Base-by-base conservation (phyloP, 2,888 invertebrate species). In the Dichetophora obliterata region DNA sequence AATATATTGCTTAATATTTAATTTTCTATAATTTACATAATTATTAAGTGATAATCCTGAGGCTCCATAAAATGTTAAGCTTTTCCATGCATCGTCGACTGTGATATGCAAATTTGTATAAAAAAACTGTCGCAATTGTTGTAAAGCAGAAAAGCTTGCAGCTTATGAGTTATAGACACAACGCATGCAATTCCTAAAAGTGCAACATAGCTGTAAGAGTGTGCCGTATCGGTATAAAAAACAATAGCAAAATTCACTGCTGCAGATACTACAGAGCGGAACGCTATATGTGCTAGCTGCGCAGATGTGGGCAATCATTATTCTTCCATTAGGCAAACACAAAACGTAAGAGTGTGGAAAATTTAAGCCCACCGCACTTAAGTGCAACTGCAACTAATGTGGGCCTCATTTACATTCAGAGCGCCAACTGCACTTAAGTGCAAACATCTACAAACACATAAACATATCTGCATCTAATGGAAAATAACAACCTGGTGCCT, bases 361-460 rank as follows among this genome's bases (percentile, higher is more conserved):
- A 22, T 9, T 31, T 22, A 43, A 11, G 19, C 52, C 52, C 48
- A 48, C 22, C 16, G 19, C 34, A 68, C 19, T 68, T 43, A 4
- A 22, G 48, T 24, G 66, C 66, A 48, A 27, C 19, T 19, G 59
- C 59, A 59, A 34, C 54, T 31, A 70, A 70, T 70, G 70, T 70
- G 70, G 70, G 70, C 54, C 70, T 54, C 70, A 70, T 70, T 70
- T 70, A 22, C 70, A 70, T 70, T 24, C 14, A 24, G 34, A 22
- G 34, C 65, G 31, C 43, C 63, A 5, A 48, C 66, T 22, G 48
- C 48, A 68, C 48, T 68, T 16, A 11, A 43, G 19, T 48, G 8
- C 19, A 43, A 43, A 19, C 31, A 14, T 34, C n/a, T n/a, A 27
- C 63, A 24, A 31, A 2, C 16, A 11, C 54, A 19, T 19, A 16